These are phyloP conservation scores for Stomatorhinus ivindoensis DNA, from an alignment of 2,113 vertebrate species.

Conservation along the genomic window DNA sequence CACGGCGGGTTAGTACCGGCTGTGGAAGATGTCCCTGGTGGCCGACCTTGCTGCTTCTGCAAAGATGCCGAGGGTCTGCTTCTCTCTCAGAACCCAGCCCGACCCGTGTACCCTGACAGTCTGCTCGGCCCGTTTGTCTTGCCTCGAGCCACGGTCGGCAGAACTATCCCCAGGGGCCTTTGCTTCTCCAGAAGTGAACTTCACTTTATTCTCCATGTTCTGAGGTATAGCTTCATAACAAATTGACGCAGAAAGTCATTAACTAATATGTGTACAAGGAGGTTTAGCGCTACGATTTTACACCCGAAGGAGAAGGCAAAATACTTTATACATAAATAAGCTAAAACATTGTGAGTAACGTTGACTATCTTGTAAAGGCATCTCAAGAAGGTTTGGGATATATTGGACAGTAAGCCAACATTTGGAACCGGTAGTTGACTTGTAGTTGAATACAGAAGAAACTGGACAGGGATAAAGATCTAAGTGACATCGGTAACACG, in stretches of 20 bases:
- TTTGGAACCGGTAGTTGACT: no score
- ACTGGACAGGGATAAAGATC: no score
- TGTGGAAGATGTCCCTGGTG: not conserved
- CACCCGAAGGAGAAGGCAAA: not conserved
- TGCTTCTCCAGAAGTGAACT: not conserved
- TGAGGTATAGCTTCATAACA: not conserved
- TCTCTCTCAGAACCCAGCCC: not conserved
- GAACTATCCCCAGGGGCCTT: not conserved
- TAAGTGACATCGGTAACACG: not conserved
- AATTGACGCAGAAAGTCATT: not conserved
- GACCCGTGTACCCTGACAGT: not conserved
- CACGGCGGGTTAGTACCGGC: not conserved
- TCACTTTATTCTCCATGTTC: not conserved
- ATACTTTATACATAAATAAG: not conserved
- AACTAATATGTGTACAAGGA: not conserved
- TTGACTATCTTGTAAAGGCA: no score
- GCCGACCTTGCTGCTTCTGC: conserved; percentile 2
- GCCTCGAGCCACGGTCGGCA: not conserved
- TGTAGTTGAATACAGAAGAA: no score
- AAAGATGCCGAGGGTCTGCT: not conserved
- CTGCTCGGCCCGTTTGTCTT: not conserved
- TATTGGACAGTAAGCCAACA: no score
- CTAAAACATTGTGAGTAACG: no score
- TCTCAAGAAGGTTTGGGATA: no score
- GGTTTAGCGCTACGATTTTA: not conserved